Conservation (phyloP, 2,888 invertebrate genomes). For the Ectemnius lituratus region DNA sequence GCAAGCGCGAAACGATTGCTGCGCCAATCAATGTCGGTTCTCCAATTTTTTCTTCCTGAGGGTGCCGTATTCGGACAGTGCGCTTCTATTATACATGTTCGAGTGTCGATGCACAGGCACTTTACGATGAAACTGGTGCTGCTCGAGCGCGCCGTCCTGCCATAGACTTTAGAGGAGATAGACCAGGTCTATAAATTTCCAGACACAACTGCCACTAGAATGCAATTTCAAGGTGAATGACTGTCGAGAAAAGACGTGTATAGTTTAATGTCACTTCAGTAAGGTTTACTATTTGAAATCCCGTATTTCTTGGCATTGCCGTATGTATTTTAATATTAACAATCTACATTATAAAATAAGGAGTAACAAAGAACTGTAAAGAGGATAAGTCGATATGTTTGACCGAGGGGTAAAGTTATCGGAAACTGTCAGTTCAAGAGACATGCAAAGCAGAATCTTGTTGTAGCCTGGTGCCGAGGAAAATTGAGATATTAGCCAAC, state of each 20-base stretch:
- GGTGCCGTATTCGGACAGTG: background rate
- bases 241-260: background rate
- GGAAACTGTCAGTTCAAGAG: too few species aligned
- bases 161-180: conserved; percentile 36
- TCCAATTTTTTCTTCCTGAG: too few species aligned
- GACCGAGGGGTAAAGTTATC: too few species aligned
- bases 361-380: too few species aligned
- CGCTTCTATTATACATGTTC: conserved; percentile 16
- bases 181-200: conserved; percentile 26
- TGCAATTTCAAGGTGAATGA: conserved; percentile 38
- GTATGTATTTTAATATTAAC: too few species aligned
- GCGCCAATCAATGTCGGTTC: conserved; percentile 31
- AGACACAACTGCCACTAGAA: conserved; percentile 35
- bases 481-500: background rate
- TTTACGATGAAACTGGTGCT: conserved; percentile 35
- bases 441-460: too few species aligned
- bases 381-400: too few species aligned
- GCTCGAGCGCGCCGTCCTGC: conserved; percentile 46
- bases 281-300: too few species aligned
- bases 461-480: background rate
- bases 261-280: too few species aligned
- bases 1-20: too few species aligned
- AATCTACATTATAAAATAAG: too few species aligned
- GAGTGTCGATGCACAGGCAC: conserved; percentile 15
- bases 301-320: too few species aligned